phyloP scores from a whole-genome alignment of 2,113 vertebrate genomes.

The Boulengeromyrus knoepffleri region DNA sequence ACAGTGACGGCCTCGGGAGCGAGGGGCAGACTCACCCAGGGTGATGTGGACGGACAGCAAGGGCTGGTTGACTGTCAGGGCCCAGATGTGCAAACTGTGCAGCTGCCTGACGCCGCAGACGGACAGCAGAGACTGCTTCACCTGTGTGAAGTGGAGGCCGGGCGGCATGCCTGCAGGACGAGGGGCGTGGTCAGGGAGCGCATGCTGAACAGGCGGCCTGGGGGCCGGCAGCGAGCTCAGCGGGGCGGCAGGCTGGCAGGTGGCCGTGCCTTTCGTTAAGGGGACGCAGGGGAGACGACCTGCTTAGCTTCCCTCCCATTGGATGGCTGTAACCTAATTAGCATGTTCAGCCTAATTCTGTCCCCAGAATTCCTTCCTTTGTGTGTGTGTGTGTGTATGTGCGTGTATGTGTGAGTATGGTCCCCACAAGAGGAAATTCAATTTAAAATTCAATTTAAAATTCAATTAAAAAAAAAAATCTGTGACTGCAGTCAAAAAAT shows the following conservation, averaged over 20 bases:
- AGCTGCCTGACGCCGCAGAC: slow-evolving; percentile 66
- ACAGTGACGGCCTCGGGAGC: neutral
- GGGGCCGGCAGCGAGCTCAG: neutral
- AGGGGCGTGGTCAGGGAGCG: neutral
- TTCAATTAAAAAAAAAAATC: too few relatives aligned
- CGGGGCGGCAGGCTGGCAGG: slow-evolving; percentile 4
- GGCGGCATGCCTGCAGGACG: slow-evolving; percentile 61
- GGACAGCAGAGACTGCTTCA: slow-evolving; percentile 64
- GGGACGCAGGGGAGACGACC: neutral
- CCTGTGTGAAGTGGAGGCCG: slow-evolving; percentile 55
- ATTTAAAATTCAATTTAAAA: too few relatives aligned
- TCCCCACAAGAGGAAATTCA: too few relatives aligned
- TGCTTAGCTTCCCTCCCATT: neutral
- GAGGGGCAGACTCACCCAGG: slow-evolving; percentile 29
- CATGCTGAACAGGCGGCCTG: neutral
- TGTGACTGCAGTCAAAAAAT: too few relatives aligned
- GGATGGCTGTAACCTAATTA: neutral
- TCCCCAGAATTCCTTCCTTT: neutral
- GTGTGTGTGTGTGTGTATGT: neutral
- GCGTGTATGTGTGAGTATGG: neutral
- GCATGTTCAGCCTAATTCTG: neutral
- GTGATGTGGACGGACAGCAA: slow-evolving; percentile 74
- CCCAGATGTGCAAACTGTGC: slow-evolving; percentile 82
- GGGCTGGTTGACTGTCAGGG: slow-evolving; percentile 62
- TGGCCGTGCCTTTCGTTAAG: neutral